Conservation (phyloP, 2,113 vertebrate genomes). For the Microcebus lehilahytsara region DNA sequence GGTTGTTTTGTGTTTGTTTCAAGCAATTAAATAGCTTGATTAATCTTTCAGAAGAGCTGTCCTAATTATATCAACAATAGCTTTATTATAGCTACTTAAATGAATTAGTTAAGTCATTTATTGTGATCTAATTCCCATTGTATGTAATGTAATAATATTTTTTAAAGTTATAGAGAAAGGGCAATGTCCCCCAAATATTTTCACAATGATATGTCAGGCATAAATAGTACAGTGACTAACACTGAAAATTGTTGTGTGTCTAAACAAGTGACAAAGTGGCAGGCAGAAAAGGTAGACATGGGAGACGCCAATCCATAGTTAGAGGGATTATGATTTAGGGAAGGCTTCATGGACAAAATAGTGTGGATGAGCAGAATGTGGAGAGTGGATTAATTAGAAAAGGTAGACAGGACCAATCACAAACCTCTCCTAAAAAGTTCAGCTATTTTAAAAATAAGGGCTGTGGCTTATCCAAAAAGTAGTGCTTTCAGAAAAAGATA, state of each 20-base stretch:
- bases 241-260: background rate
- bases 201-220: background rate
- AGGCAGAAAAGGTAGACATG: background rate
- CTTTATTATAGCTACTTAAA: background rate
- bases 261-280: background rate
- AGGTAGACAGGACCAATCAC: background rate
- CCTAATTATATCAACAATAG: constrained; percentile 9
- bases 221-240: background rate
- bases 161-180: constrained; percentile 20
- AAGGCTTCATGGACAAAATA: background rate
- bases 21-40: background rate
- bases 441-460: background rate
- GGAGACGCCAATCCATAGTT: background rate
- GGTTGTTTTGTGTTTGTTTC: background rate
- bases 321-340: background rate
- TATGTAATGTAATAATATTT: background rate
- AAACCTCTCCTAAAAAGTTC: background rate
- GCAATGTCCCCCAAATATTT: background rate
- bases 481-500: background rate
- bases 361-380: background rate
- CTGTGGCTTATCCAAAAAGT: background rate
- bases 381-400: background rate
- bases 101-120: constrained; percentile 11
- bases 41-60: background rate
- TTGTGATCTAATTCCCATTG: background rate